phyloP scores from a whole-genome alignment of 2,113 vertebrate species.

The Trichechus manatus region DNA sequence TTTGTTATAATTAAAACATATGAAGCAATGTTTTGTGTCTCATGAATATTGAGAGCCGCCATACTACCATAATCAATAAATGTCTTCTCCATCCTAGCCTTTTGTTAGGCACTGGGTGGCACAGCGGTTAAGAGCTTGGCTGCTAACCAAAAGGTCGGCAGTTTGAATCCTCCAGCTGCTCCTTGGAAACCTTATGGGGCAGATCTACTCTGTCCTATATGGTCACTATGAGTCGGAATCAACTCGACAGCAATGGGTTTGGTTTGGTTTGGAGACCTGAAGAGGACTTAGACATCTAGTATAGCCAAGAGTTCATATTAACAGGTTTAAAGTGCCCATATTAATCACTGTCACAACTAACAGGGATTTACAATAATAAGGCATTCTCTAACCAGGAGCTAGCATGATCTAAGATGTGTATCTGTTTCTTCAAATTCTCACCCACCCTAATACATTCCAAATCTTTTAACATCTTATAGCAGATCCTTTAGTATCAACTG shows the following conservation, averaged over 20 bases:
- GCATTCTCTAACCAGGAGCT: not conserved
- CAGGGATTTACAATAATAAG: not conserved
- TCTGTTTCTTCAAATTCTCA: not conserved
- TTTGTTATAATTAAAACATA: conserved; percentile 16
- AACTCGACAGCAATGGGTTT: too few species aligned
- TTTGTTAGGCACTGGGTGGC: not conserved
- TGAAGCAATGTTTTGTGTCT: not conserved
- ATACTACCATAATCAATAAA: not conserved
- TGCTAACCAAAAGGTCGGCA: too few species aligned
- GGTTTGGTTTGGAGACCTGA: not conserved
- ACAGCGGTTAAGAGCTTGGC: too few species aligned
- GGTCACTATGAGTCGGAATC: too few species aligned
- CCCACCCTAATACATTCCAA: not conserved
- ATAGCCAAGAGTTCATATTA: not conserved
- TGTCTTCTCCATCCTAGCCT: not conserved
- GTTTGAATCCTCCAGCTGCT: too few species aligned
- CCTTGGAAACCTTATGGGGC: too few species aligned
- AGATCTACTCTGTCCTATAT: too few species aligned
- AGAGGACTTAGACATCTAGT: not conserved
- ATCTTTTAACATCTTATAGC: not conserved
- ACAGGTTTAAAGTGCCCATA: not conserved
- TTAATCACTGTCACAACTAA: not conserved
- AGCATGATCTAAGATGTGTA: not conserved
- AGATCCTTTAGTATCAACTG: not conserved
- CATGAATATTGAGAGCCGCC: not conserved